Evolutionary conservation across 2,797 vertebrate genomes (phyloP), one percentile per base, ranked within the genome.

Genomic region (Scomberomorus guttatus): DNA sequence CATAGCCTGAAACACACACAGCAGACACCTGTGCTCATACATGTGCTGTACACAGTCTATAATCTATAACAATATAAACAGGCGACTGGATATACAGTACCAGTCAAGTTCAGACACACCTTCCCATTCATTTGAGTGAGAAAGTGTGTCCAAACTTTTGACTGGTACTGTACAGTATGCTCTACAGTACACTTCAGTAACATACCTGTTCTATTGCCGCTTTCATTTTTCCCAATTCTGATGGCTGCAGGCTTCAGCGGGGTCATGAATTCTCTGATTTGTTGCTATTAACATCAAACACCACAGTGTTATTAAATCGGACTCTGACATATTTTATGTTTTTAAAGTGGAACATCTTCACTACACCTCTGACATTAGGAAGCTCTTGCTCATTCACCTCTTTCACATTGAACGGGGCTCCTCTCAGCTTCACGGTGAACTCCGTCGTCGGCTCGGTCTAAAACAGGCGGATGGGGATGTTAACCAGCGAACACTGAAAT

Each of bases 231-330:
- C 51, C 93, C 95, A 29, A 99, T 97, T 58, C 97, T 90, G 78
- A 99, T 94, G 8, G 97, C 96, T 58, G 93, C 96, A 0, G 98
- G 97, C 60, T 96, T 98, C 90, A 98, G 92, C 0, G 98, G 98
- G 0, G 95, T 89, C 93, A 99, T 96, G 81, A 99, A 99, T 42
- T 99, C 98, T 56, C 66, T 63, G 0, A 99, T 94, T 68, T 97
- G 97, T 96, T 97, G 94, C 98, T 99, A 72, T 5, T 54, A 62
- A 65, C 2, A 10, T 57, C 20, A 77, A 6, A 68, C 4, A 39
- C 0, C 15, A 64, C 59, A 1, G 8, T 13, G 34, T 83, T 7
- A 77, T 4, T 6, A 17, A 61, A 66, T 5, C 20, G 59, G n/a
- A 61, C 3, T 55, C 4, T 46, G 0, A 60, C 44, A 75, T n/a